phyloP scores from a whole-genome alignment of 1,140 invertebrate species.

The Thrips palmi region DNA sequence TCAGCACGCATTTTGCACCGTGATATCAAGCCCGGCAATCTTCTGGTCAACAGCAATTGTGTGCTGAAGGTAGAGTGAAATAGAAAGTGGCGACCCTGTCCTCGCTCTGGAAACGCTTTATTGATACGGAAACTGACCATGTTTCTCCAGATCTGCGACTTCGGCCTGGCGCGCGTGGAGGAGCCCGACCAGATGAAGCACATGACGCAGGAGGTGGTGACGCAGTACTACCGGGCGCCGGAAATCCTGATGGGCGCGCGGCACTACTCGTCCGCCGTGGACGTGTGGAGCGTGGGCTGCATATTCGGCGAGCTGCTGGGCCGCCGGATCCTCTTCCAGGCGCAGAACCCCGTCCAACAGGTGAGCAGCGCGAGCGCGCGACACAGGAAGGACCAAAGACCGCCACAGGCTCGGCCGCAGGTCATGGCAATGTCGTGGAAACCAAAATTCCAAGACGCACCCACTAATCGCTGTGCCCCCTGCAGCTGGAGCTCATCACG shows the following conservation, averaged over 20 bases:
- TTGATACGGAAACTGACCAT: background rate
- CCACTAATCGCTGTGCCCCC: conserved; percentile 12
- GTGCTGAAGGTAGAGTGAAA: conserved; percentile 90
- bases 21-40: conserved; percentile 98
- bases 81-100: too few species aligned
- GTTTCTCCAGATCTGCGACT: conserved; percentile 79
- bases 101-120: too few species aligned
- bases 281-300: conserved; percentile 99
- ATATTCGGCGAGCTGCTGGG: conserved; percentile 95
- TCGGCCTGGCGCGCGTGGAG: conserved; percentile 85
- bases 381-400: background rate
- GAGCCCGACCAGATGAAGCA: conserved; percentile 79
- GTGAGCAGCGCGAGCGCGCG: too few species aligned
- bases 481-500: conserved; percentile 86
- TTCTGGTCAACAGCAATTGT: conserved; percentile 97
- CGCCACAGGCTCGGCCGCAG: too few species aligned
- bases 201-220: conserved; percentile 98
- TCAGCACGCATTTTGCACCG: conserved; percentile 93
- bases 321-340: conserved; percentile 91
- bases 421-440: too few species aligned
- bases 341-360: conserved; percentile 85
- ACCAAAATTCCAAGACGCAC: too few species aligned
- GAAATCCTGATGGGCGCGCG: conserved; percentile 96
- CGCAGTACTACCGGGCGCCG: conserved; percentile 96
- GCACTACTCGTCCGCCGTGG: conserved; percentile 91